Evolutionary conservation across 1,140 invertebrate genomes (phyloP).

Genomic region (Telenomus remus): DNA sequence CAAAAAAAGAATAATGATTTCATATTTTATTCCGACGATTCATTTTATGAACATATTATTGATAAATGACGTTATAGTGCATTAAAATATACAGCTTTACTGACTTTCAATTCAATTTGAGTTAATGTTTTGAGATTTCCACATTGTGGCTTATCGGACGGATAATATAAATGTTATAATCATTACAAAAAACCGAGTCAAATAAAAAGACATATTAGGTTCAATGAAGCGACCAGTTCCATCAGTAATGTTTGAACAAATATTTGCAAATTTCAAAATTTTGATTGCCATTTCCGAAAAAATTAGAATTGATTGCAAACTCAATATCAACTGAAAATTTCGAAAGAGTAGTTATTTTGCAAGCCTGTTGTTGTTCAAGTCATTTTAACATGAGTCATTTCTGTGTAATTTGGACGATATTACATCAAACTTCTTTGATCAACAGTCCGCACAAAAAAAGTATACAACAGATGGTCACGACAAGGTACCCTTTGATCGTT

Average conservation of each 20-base stretch:
- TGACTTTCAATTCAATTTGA: background rate
- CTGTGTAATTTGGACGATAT: conserved; percentile 38
- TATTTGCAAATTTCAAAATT: too few species aligned
- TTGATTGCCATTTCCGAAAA: too few species aligned
- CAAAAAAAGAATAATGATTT: too few species aligned
- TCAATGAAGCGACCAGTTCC: too few species aligned
- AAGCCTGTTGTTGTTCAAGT: conserved; percentile 2
- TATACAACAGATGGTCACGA: conserved; percentile 30
- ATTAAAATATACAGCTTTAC: background rate
- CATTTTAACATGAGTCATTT: conserved; percentile 20
- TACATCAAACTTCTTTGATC: conserved; percentile 28
- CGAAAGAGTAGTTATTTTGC: conserved; percentile 12
- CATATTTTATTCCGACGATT: too few species aligned
- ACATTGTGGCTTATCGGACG: conserved; percentile 20
- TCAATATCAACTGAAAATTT: conserved; percentile 30
- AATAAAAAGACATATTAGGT: too few species aligned
- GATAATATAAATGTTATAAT: conserved; percentile 16
- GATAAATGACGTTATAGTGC: too few species aligned
- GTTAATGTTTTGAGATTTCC: conserved; percentile 5
- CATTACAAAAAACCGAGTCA: too few species aligned
- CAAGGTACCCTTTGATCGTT: conserved; percentile 44
- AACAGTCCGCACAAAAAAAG: conserved; percentile 30
- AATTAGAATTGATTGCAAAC: too few species aligned
- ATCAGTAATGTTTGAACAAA: too few species aligned
- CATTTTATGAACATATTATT: too few species aligned